phyloP scores from a whole-genome alignment of 2,113 vertebrate genomes.

The human (Homo sapiens) region GRCh38 chr13:29224501-29225000 shows the following conservation, averaged over 20 bases:
- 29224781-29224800: neutral
- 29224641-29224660: neutral
- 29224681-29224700: neutral
- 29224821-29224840: neutral
- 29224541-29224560: neutral
- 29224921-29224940: accelerated
- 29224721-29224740: neutral
- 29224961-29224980: neutral
- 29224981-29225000: neutral
- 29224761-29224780: neutral
- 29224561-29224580: neutral
- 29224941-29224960: neutral
- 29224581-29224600: neutral
- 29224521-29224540: neutral
- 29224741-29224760: neutral
- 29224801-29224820: neutral
- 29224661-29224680: neutral
- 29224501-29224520: neutral
- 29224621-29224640: neutral
- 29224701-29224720: neutral
- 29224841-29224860: neutral
- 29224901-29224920: neutral
- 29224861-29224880: neutral
- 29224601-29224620: neutral
- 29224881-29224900: neutral